Conservation (phyloP, 2,113 vertebrate genomes). For the Chelonoidis abingdonii region DNA sequence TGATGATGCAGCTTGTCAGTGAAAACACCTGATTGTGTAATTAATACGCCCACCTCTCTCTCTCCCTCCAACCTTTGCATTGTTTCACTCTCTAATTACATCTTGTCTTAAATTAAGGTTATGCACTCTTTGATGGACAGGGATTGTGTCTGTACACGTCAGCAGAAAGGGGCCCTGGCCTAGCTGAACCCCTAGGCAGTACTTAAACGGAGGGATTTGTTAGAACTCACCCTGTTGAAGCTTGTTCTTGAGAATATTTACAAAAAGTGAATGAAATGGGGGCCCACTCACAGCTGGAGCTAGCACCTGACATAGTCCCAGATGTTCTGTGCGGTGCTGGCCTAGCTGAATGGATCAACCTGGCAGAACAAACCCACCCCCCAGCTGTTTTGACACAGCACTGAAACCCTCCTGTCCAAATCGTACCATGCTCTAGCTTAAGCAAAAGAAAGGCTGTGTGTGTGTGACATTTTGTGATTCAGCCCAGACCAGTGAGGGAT, state of each 20-base stretch:
- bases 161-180: too few species aligned
- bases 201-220: too few species aligned
- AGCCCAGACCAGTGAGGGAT: too few species aligned
- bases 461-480: too few species aligned
- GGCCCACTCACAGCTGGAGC: neutral
- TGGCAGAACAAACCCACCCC: rapidly evolving
- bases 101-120: neutral
- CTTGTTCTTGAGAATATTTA: too few species aligned
- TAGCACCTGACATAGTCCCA: rapidly evolving
- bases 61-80: neutral
- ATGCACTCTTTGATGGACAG: neutral
- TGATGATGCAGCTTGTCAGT: neutral
- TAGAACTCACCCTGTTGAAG: too few species aligned
- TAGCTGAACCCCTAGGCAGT: too few species aligned
- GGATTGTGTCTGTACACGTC: neutral
- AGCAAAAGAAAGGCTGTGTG: neutral
- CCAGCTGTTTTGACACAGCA: neutral
- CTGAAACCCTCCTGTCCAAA: neutral
- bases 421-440: neutral
- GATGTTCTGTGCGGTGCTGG: rapidly evolving
- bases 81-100: neutral
- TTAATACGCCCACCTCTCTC: neutral
- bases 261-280: neutral
- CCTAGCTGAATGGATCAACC: rapidly evolving
- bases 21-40: neutral